Conservation (phyloP, 1,140 invertebrate genomes). For the Dendrolimus punctatus region DNA sequence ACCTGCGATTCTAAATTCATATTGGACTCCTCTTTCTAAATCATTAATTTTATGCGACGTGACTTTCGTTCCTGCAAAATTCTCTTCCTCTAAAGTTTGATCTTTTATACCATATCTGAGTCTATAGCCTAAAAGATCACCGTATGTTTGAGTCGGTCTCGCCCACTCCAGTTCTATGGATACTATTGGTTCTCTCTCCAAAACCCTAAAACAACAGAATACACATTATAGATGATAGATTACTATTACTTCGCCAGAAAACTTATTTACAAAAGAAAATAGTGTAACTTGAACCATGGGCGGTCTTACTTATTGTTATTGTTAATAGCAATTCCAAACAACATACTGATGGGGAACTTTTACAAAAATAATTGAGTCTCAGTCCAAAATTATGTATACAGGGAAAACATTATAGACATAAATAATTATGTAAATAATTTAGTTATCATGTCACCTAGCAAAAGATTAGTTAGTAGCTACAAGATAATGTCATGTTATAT, state of each 20-base stretch:
- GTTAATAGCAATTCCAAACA: too few relatives aligned
- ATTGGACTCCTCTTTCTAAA: conserved; percentile 91
- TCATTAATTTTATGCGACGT: conserved; percentile 76
- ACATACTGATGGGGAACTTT: too few relatives aligned
- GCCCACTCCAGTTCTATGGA: conserved; percentile 94
- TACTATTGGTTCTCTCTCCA: conserved; percentile 87
- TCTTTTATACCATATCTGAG: conserved; percentile 91
- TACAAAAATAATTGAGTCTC: too few relatives aligned
- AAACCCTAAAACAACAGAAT: conserved; percentile 73
- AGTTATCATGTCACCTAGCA: too few relatives aligned
- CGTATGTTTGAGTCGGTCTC: conserved; percentile 89
- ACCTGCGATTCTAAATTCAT: conserved; percentile 95
- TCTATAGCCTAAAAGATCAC: conserved; percentile 88
- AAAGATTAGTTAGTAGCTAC: too few relatives aligned
- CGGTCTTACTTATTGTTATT: too few relatives aligned
- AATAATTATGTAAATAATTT: too few relatives aligned
- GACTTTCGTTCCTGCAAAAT: conserved; percentile 72
- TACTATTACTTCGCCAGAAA: neutral
- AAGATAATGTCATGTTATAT: too few relatives aligned
- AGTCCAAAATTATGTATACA: too few relatives aligned
- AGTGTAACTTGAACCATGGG: too few relatives aligned
- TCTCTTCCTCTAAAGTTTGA: conserved; percentile 81
- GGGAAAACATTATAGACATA: too few relatives aligned
- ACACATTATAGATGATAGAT: neutral
- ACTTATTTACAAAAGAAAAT: neutral